Evolutionary conservation across 2,797 vertebrate genomes (phyloP).

Genomic region (Girardinus metallicus): DNA sequence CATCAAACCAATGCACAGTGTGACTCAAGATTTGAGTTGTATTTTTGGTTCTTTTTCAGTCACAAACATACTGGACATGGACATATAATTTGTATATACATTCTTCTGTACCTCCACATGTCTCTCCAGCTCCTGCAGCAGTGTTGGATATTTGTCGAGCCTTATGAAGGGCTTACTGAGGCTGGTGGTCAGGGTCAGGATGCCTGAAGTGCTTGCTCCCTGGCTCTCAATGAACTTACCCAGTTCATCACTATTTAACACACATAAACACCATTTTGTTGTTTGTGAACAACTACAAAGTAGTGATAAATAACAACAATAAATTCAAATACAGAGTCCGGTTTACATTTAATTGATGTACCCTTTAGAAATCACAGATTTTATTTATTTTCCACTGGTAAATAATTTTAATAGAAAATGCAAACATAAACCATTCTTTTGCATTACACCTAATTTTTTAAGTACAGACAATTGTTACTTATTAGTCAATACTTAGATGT

Average conservation of each 20-base stretch:
- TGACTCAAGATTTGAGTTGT: background rate
- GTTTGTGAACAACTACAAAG: background rate
- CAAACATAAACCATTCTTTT: background rate
- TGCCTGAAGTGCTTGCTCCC: conserved; percentile 88
- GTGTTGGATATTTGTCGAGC: conserved; percentile 93
- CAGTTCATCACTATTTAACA: conserved; percentile 87
- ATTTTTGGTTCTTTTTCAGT: conserved; percentile 1
- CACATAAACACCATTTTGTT: background rate
- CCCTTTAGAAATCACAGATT: background rate
- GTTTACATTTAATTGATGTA: background rate
- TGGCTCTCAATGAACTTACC: conserved; percentile 97
- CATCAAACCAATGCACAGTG: background rate
- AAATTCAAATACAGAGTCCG: background rate
- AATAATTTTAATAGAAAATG: background rate
- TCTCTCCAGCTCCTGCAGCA: conserved; percentile 95
- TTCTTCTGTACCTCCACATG: conserved; percentile 90
- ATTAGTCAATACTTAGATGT: background rate
- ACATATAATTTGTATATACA: background rate
- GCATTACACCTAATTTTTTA: background rate
- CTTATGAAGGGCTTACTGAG: conserved; percentile 98
- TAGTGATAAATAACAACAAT: background rate
- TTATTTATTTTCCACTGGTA: background rate
- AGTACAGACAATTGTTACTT: background rate
- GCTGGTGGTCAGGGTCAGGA: conserved; percentile 93
- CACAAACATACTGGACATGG: background rate